phyloP scores from a whole-genome alignment of 2,888 invertebrate genomes.

The Bibio marci region DNA sequence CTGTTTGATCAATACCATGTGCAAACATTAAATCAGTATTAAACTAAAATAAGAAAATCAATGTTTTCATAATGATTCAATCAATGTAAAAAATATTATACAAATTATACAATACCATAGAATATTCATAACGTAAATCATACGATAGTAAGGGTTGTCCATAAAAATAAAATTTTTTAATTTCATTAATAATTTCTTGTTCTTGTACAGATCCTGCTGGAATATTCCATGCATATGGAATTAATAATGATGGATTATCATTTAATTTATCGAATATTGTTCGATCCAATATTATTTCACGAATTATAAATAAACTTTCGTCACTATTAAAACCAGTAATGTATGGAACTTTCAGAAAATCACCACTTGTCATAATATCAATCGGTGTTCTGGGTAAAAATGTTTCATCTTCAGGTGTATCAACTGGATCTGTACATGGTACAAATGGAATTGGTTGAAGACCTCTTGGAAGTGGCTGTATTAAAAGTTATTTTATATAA shows the following conservation, averaged over 20 bases:
- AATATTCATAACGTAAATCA: conserved; percentile 3
- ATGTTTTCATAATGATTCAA: too few relatives aligned
- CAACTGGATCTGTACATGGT: conserved; percentile 7
- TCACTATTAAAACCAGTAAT: conserved; percentile 9
- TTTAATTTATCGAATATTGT: conserved; percentile 2
- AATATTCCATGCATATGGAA: conserved; percentile 5
- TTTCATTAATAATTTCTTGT: conserved; percentile 4
- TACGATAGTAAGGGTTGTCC: conserved; percentile 2
- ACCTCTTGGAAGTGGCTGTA: conserved; percentile 7
- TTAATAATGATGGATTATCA: conserved; percentile 6
- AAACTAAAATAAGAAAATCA: conserved; percentile 2
- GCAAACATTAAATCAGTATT: conserved; percentile 7
- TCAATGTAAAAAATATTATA: neutral
- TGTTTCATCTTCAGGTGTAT: conserved; percentile 1
- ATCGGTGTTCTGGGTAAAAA: conserved; percentile 7
- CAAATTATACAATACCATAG: neutral
- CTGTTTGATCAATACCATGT: conserved; percentile 7
- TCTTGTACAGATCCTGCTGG: conserved; percentile 1
- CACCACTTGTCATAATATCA: conserved; percentile 5
- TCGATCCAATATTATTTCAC: conserved; percentile 2
- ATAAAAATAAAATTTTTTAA: conserved; percentile 7
- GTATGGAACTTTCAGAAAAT: conserved; percentile 9
- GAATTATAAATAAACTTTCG: conserved; percentile 7
- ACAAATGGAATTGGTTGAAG: conserved; percentile 7
- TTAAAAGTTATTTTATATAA: neutral